Base-by-base conservation (phyloP, 2,888 invertebrate genomes). In the Drosophila niveifrons region DNA sequence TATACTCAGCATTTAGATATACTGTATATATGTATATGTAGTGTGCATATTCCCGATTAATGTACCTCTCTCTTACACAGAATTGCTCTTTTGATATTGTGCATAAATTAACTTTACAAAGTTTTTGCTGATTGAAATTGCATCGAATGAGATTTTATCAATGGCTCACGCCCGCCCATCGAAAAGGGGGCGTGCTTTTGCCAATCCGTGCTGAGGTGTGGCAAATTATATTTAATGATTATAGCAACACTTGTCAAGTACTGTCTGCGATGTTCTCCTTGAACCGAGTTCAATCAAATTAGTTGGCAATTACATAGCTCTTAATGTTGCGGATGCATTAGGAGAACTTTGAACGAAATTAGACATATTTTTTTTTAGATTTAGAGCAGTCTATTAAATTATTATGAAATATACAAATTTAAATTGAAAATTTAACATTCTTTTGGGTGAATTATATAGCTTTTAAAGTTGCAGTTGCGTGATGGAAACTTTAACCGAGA, bases 31-130 rank as follows among this genome's bases (percentile, higher is more conserved):
- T 61, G 10, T 13, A 61, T 39, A 63, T 66, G 36, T 7, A 41
- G 10, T 50, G 15, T 65, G 47, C 48, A 66, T 69, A 51, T 47
- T 47, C 29, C 8, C 41, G 8, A 34, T 10, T 18, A 15, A 52
- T 52, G 15, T n/a, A 43, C 9, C 17, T 46, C 28, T 29, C 18
- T 29, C 18, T 58, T 39, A 39, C 36, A 44, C 63, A 47, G 28
- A 53, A 59, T 65, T 75, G 63, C 76, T 66, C 76, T 70, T 78
- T 82, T 83, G 72, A 82, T 85, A 77, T 66, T 72, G 70, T 62
- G 83, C 78, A 88, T 88, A 88, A 88, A 88, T 88, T 86, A 86
- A 80, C 56, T 80, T 80, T 72, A 51, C 68, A 80, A 84, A 72
- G 59, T 66, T 78, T 77, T 68, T 48, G 36, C 67, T 41, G 67